Base-by-base conservation (phyloP, 1,140 invertebrate genomes). In the Bradynema listronoti region DNA sequence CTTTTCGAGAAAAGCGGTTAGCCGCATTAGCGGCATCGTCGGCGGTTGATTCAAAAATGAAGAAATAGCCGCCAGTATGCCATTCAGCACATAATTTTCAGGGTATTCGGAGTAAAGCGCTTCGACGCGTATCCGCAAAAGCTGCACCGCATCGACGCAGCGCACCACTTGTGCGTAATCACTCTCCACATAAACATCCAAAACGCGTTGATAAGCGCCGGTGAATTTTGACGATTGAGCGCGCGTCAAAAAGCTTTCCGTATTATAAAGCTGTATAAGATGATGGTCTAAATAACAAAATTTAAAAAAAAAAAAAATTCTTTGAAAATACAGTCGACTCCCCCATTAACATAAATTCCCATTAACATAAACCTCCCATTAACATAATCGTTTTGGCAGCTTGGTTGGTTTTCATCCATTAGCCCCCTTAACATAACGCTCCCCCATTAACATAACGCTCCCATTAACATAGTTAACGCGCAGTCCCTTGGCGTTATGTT, bases 1-100 rank as follows among this genome's bases (percentile, higher is more conserved):
- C 27, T 94, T 78, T 79, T 97, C 93, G 24, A 96, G 80, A 5
- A 91, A 91, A 0, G 88, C 88, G 0, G 95, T 82, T 67, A 91
- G 91, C 69, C 89, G 85, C 46, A 89, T 87, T 2, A 96, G 78
- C 0, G 92, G 86, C 67, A 86, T 86, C 4, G 85, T 85, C 0
- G 91, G 82, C 0, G 87, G 81, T 75, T 95, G 88, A 1, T 81
- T 80, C n/a, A 68, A 46, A 36, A 78, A 77, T 1, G 27, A 41
- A 9, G 65, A 45, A 30, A 77, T 59, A 2, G 50, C 22, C 0
- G 29, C 34, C 86, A 57, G 42, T 80, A 88, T 86, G 78, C 88
- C 85, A 69, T 84, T 83, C 0, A 96, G 77, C 0, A 86, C 86
- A 0, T 90, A 89, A 82, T 95, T 88, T 58, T 91, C 89, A 0